A percentile compares a stretch with the other conserved stretches of the same genome.
Evolutionary conservation across 2,888 invertebrate species (phyloP).

Genomic region (Caenorhabditis angaria): DNA sequence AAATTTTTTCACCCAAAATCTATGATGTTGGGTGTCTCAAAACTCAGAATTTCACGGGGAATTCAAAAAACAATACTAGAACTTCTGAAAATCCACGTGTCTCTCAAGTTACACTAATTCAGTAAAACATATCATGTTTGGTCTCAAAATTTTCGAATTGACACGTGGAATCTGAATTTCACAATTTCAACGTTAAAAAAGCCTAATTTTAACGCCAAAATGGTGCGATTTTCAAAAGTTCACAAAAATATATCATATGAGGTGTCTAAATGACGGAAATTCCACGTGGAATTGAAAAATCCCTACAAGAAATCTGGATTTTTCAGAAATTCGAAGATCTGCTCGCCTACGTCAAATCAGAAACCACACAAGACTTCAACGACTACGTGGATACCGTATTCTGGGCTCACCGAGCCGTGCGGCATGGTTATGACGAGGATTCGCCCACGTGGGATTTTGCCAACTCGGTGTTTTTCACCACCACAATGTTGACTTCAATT

Average conservation of each 20-base stretch:
- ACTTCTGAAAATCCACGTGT: not conserved
- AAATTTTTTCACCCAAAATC: no score
- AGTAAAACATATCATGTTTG: no score
- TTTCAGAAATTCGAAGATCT: slow-evolving; percentile 45
- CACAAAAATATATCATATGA: not conserved
- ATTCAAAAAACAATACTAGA: no score
- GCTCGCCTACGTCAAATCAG: slow-evolving; percentile 43
- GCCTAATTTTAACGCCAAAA: not conserved
- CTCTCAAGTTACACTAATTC: not conserved
- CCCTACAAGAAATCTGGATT: not conserved
- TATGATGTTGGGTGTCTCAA: no score
- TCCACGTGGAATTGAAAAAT: not conserved
- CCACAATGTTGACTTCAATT: slow-evolving; percentile 62
- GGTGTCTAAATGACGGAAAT: not conserved
- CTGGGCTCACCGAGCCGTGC: slow-evolving; percentile 60
- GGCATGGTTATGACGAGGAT: slow-evolving; percentile 69
- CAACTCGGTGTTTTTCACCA: slow-evolving; percentile 59
- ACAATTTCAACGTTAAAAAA: no score
- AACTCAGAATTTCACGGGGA: no score
- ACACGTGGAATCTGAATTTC: no score
- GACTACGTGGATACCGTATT: slow-evolving; percentile 67
- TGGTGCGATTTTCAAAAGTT: not conserved
- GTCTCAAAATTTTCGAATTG: not conserved
- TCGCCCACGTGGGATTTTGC: slow-evolving; percentile 47
- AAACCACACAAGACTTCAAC: slow-evolving; percentile 57